These are phyloP conservation scores for Tamias sibiricus DNA, from an alignment of 2,113 vertebrate species.

Conservation along the genomic window DNA sequence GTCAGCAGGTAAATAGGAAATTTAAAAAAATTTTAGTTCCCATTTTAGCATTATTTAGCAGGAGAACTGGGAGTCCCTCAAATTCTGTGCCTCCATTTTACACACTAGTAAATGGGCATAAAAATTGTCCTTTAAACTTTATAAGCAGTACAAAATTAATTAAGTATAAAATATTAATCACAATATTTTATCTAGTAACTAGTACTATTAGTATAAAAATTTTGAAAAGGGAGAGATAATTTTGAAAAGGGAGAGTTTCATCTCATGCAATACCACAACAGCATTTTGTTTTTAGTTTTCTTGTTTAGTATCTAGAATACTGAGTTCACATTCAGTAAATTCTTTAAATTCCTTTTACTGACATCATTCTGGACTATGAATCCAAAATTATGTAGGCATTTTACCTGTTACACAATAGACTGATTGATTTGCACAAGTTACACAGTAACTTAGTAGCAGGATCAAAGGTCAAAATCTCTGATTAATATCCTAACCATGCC, in stretches of 20 bases:
- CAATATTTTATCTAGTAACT: constrained; percentile 15
- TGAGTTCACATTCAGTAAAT: constrained; percentile 68
- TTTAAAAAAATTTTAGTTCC: neutral
- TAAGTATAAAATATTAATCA: too few relatives aligned
- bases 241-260: constrained; percentile 23
- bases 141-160: constrained; percentile 1
- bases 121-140: constrained; percentile 38
- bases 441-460: neutral
- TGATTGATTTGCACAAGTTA: constrained; percentile 23
- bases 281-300: neutral
- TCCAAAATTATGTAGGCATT: constrained; percentile 56
- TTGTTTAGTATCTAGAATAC: constrained; percentile 58
- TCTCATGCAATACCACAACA: neutral
- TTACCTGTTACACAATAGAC: constrained; percentile 35
- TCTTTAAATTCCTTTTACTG: constrained; percentile 68
- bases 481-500: neutral
- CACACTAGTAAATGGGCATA: neutral
- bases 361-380: constrained; percentile 34
- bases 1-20: constrained; percentile 35
- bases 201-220: neutral
- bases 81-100: constrained; percentile 34
- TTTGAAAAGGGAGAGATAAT: neutral
- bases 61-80: neutral
- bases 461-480: constrained; percentile 62
- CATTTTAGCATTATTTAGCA: constrained; percentile 5